Evolutionary conservation across 2,113 vertebrate genomes (phyloP), one percentile per base, ranked within the genome.

Genomic region (Progne subis): DNA sequence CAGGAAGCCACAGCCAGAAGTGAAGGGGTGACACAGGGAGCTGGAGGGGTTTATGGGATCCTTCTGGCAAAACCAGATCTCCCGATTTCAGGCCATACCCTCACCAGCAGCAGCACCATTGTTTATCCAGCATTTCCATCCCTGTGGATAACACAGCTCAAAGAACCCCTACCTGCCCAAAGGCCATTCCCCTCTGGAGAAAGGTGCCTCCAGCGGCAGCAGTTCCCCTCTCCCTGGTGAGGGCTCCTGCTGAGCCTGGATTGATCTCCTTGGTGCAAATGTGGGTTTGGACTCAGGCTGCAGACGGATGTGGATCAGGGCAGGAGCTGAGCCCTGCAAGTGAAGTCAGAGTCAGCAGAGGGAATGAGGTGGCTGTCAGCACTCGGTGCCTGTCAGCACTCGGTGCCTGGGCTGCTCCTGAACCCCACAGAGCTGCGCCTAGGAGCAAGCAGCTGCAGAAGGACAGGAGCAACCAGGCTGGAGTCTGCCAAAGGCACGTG

Each of bases 341-440:
- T 47, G 26, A 49, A 78, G 49, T 25, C 18, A 5, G 57, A 94
- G 47, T 6, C 21, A 81, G 20, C 14, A n/a, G 18, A n/a, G 20
- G 14, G 6, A 64, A 65, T 2, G 18, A 41, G 44, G 23, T 50
- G 28, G 31, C 28, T 69, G 5, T 26, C 12, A 71, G 53, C 44
- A 46, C 19, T 4, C 49, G 31, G 53, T 32, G 52, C 44, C 24
- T 26, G 52, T 26, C 12, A 71, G 53, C 44, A 46, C 19, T 4
- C 49, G 31, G 53, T 32, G 52, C 44, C 24, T 26, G 52, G 72
- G 56, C n/a, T 75, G 37, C 53, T 49, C 18, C 56, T 56, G 41
- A 44, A 5, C 18, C 43, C 28, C 23, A 15, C 0, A 2, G 78
- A 60, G 15, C 29, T 65, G 46, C 2, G 3, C 29, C 19, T 3